A percentile compares a stretch with the other conserved stretches of the same genome.
These are phyloP conservation scores for Dusona sp. DNA, from an alignment of 2,888 invertebrate genomes.

Conservation along the genomic window DNA sequence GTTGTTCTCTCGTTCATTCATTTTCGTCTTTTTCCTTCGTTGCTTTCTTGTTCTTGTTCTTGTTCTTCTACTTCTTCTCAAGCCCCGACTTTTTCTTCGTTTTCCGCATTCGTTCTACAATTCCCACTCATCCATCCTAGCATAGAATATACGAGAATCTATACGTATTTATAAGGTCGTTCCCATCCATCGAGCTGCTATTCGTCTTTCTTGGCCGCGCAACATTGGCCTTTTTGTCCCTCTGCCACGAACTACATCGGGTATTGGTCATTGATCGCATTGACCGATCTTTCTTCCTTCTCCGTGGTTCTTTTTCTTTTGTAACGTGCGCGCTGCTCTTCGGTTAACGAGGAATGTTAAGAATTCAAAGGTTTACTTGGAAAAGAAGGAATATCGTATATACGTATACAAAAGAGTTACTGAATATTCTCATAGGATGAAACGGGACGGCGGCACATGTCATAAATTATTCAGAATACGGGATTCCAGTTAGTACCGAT, in stretches of 20 bases:
- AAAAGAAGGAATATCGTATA: constrained; percentile 46
- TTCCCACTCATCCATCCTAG: constrained; percentile 55
- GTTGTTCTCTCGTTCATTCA: constrained; percentile 10
- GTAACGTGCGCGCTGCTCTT: constrained; percentile 32
- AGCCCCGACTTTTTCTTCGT: constrained; percentile 1
- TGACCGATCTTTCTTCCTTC: constrained; percentile 31
- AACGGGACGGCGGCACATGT: constrained; percentile 33
- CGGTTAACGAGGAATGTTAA: constrained; percentile 60
- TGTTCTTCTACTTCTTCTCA: not conserved
- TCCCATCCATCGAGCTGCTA: constrained; percentile 53
- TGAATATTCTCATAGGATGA: constrained; percentile 25
- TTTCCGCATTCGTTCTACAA: constrained; percentile 47
- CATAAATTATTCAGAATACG: constrained; percentile 54
- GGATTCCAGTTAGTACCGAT: constrained; percentile 24
- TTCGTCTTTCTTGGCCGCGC: constrained; percentile 51
- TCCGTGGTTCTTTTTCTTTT: constrained; percentile 9
- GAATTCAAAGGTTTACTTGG: constrained; percentile 56
- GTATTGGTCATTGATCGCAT: constrained; percentile 58
- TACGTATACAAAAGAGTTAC: constrained; percentile 6
- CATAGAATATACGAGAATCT: constrained; percentile 35
- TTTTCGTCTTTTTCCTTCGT: constrained; percentile 8
- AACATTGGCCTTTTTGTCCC: constrained; percentile 51
- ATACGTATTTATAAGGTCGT: constrained; percentile 64
- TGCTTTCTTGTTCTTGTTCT: not conserved
- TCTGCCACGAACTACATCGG: constrained; percentile 22